Evolutionary conservation across 2,888 invertebrate genomes (phyloP), one percentile per base, ranked within the genome.

Genomic region (Cephus spinipes): DNA sequence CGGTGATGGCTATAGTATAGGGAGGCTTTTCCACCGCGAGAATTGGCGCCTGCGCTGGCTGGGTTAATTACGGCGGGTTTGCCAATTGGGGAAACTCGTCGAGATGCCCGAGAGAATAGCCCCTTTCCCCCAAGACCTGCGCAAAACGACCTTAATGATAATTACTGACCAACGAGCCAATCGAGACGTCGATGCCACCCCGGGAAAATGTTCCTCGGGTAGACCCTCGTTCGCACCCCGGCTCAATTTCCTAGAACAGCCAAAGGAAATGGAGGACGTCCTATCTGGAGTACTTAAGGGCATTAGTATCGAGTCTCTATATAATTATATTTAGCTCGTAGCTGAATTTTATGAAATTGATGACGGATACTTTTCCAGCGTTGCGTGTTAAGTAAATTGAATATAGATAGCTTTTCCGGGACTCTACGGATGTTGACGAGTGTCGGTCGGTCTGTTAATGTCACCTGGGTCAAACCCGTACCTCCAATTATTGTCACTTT

Each of bases 31-130:
- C 55, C 76, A 77, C 73, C 75, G 87, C 83, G 88, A 84, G 84
- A 87, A 87, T 77, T 87, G 80, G 90, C 89, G 90, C 87, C 83
- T 88, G 90, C 90, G 90, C 89, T 75, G 23, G 32, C 34, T 30
- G 40, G 77, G 34, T 69, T 78, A 78, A 78, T 78, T 78, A 78
- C 78, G 75, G 4, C 36, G 15, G n/a, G 32, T 23, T 32, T 40
- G 68, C 40, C 75, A 78, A 78, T 78, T 73, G 78, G 78, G 75
- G 75, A 69, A 75, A 68, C 71, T 75, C 74, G 30, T n/a, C 32
- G 36, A 15, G 30, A 32, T 32, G 35, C 36, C 32, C 79, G 80
- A 79, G 81, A 55, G 40, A 55, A 55, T 55, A 15, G 40, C 1
- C 40, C 40, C 40, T 23, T 55, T 55, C 81, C 80, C 76, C 73